A percentile compares a stretch with the other conserved stretches of the same genome.
Conservation (phyloP, 2,888 invertebrate species). For the Sacculina carcini region DNA sequence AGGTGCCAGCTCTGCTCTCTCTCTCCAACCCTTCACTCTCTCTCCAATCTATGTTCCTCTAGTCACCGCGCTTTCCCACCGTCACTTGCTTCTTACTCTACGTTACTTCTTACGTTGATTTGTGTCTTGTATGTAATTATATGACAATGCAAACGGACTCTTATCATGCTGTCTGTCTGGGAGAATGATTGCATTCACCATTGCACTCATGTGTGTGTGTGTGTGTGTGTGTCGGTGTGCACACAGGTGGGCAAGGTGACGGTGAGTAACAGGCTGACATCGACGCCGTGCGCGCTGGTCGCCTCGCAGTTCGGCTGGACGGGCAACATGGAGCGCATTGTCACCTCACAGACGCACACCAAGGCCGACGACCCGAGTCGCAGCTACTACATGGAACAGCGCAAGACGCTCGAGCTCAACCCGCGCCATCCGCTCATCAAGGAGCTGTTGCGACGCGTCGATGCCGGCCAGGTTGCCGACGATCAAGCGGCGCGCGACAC, state of each 20-base stretch:
- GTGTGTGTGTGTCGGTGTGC: no score
- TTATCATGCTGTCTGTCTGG: no score
- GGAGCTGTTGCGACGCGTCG: slow-evolving; percentile 59
- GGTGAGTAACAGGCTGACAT: slow-evolving; percentile 28
- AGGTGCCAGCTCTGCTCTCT: no score
- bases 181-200: no score
- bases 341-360: slow-evolving; percentile 30
- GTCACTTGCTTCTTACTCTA: no score
- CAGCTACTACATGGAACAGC: slow-evolving; percentile 61
- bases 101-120: no score
- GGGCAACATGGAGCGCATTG: slow-evolving; percentile 35
- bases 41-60: no score
- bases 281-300: slow-evolving; percentile 31
- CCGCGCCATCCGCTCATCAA: slow-evolving; percentile 85
- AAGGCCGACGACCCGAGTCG: slow-evolving; percentile 25
- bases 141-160: no score
- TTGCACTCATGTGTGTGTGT: not conserved
- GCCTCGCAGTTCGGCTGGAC: slow-evolving; percentile 34
- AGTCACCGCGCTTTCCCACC: no score
- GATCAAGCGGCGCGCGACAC: slow-evolving; percentile 54
- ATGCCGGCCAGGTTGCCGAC: slow-evolving; percentile 41
- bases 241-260: slow-evolving; percentile 29
- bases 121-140: no score
- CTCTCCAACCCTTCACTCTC: no score
- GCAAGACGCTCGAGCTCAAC: slow-evolving; percentile 91